Conservation (phyloP, 2,888 invertebrate genomes). For the Cheilosia urbana region DNA sequence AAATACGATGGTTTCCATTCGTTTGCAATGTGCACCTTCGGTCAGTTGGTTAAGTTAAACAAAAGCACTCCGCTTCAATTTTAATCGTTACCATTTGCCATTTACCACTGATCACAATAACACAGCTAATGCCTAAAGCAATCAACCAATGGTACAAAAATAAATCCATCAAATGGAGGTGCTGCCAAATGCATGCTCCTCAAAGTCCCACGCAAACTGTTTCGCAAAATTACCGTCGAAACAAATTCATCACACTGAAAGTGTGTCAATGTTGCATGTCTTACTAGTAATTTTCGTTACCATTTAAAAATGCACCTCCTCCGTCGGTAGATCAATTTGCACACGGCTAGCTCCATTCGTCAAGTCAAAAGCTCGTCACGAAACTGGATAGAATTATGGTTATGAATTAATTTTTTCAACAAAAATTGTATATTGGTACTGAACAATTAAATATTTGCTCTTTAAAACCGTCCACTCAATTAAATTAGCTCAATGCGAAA, state of each 20-base stretch:
- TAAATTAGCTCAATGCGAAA: neutral
- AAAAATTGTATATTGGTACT: no score
- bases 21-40: no score
- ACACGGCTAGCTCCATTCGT: constrained; percentile 1
- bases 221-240: constrained; percentile 17
- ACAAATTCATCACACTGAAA: constrained; percentile 43
- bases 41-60: no score
- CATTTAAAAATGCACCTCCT: constrained; percentile 10
- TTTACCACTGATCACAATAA: no score
- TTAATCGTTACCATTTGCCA: no score
- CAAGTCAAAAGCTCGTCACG: neutral
- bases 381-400: constrained; percentile 7
- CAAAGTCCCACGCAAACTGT: constrained; percentile 8
- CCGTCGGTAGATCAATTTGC: constrained; percentile 33
- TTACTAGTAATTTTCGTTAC: constrained; percentile 19
- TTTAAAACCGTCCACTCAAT: no score
- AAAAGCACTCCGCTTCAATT: no score
- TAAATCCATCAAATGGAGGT: neutral
- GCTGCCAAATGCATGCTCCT: neutral
- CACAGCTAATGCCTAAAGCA: no score
- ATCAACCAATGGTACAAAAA: no score
- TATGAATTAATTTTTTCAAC: neutral
- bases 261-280: constrained; percentile 61
- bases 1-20: no score
- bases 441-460: no score